A percentile compares a stretch with the other conserved stretches of the same genome.
Conservation (phyloP, 2,888 invertebrate genomes). For the Smittia sp. region DNA sequence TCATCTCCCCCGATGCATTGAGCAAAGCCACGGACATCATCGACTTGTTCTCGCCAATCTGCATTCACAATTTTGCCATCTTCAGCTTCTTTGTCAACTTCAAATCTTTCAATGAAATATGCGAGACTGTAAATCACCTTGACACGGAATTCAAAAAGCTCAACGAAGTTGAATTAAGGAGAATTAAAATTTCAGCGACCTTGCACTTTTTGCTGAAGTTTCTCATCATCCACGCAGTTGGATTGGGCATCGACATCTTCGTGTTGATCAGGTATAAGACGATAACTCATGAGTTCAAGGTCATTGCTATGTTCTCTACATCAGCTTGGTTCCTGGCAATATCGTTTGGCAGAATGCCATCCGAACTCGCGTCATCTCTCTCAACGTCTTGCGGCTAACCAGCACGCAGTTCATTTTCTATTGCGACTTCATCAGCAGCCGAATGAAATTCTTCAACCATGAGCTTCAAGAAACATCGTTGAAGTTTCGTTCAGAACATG, state of each 20-base stretch:
- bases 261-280: not conserved
- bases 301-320: not conserved
- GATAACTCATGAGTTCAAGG: not conserved
- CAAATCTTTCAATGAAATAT: not conserved
- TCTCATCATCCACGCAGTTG: not conserved
- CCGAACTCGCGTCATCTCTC: not conserved
- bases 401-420: constrained; percentile 12
- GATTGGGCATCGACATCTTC: not conserved
- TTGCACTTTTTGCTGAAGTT: not conserved
- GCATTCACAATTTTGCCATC: not conserved
- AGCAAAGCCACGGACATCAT: constrained; percentile 22
- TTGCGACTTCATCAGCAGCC: constrained; percentile 11
- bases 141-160: not conserved
- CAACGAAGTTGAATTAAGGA: not conserved
- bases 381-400: not conserved
- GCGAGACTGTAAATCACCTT: not conserved
- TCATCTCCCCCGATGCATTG: constrained; percentile 5
- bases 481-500: not conserved
- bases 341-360: not conserved
- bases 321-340: not conserved
- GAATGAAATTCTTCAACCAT: not conserved
- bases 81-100: not conserved
- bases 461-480: not conserved
- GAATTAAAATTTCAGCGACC: not conserved
- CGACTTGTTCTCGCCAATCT: not conserved